Evolutionary conservation across 2,113 vertebrate species (phyloP).

Genomic region (Coryphaenoides rupestris): DNA sequence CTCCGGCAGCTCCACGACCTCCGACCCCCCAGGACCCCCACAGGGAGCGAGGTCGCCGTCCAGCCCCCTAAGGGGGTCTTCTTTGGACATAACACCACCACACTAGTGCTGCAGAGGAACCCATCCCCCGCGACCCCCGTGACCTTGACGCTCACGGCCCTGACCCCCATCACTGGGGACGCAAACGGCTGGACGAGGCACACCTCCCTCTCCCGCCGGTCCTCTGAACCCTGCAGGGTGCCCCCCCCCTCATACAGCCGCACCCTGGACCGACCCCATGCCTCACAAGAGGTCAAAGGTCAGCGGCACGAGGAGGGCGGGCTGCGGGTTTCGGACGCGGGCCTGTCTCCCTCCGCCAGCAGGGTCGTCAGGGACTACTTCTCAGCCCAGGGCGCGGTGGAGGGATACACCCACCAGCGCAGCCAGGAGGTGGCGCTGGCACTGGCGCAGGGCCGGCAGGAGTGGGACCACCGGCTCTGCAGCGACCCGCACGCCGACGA

Average conservation of each 20-base stretch:
- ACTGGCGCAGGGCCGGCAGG: conserved; percentile 62
- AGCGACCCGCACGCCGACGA: conserved; percentile 75
- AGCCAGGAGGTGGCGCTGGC: conserved; percentile 64
- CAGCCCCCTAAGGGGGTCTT: conserved; percentile 66
- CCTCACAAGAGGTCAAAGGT: neutral
- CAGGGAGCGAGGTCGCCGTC: conserved; percentile 17
- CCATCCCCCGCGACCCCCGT: conserved; percentile 47
- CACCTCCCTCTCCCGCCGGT: conserved; percentile 37
- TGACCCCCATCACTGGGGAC: conserved; percentile 11
- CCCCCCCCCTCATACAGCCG: conserved; percentile 8
- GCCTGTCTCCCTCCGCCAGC: conserved; percentile 59
- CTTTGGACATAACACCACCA: conserved; percentile 62
- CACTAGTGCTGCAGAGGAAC: conserved; percentile 53
- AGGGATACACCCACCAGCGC: conserved; percentile 52
- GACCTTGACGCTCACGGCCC: conserved; percentile 18
- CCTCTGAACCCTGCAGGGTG: conserved; percentile 39
- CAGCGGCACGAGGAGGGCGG: conserved; percentile 27
- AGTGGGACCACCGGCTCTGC: conserved; percentile 71
- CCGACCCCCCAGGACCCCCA: conserved; percentile 11
- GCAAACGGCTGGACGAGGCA: conserved; percentile 28
- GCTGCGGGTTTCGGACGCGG: conserved; percentile 39
- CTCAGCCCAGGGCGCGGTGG: conserved; percentile 49
- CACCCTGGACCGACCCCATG: conserved; percentile 28
- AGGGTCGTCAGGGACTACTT: conserved; percentile 57
- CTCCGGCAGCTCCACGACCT: conserved; percentile 49